A percentile compares a stretch with the other conserved stretches of the same genome.
These are phyloP conservation scores for Mamestra brassicae DNA, from an alignment of 2,888 invertebrate genomes.

Conservation along the genomic window DNA sequence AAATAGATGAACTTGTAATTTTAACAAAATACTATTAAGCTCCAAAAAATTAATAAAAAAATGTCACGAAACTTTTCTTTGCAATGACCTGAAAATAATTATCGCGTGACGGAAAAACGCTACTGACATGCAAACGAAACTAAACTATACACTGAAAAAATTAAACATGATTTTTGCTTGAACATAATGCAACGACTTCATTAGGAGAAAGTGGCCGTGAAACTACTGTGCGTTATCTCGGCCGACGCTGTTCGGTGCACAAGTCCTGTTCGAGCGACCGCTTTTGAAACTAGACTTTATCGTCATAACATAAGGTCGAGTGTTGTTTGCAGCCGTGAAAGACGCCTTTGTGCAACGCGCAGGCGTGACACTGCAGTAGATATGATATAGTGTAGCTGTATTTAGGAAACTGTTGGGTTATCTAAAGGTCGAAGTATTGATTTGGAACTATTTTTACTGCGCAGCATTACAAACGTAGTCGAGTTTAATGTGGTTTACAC, in stretches of 20 bases:
- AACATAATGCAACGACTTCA: background rate
- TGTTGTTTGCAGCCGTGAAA: constrained; percentile 6
- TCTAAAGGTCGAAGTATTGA: constrained; percentile 20
- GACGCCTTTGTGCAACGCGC: constrained; percentile 47
- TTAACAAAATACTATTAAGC: background rate
- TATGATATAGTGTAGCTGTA: background rate
- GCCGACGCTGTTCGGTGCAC: constrained; percentile 4
- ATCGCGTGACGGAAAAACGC: background rate
- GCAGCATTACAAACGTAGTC: background rate
- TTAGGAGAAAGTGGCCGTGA: constrained; percentile 16
- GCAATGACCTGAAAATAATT: background rate
- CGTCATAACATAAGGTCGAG: background rate
- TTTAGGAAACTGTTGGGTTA: no score
- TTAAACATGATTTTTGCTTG: constrained; percentile 6
- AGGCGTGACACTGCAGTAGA: constrained; percentile 29
- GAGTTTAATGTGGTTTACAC: background rate
- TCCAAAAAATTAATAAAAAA: background rate
- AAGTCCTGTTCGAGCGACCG: background rate
- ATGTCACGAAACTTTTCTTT: background rate
- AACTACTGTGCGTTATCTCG: constrained; percentile 27
- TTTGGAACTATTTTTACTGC: constrained; percentile 2
- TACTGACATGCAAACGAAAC: constrained; percentile 1
- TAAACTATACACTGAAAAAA: background rate
- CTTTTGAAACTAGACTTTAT: constrained; percentile 8
- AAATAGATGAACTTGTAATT: background rate